Evolutionary conservation across 1,140 invertebrate genomes (phyloP).

Genomic region (Augochlora pura): DNA sequence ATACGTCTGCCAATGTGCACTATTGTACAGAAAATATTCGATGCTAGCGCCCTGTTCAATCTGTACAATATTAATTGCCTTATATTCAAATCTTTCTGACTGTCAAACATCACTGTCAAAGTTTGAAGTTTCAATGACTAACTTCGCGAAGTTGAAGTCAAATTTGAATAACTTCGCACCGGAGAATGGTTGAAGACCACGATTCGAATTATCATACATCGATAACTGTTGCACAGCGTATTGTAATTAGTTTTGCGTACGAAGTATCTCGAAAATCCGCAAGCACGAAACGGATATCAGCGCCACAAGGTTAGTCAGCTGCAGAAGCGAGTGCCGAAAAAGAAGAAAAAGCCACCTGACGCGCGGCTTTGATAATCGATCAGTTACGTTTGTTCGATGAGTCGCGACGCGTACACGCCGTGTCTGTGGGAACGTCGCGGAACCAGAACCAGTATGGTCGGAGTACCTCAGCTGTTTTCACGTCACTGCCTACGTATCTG

Average conservation of each 20-base stretch:
- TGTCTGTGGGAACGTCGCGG: conserved; percentile 58
- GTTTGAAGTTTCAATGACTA: no score
- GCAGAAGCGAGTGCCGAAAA: conserved; percentile 29
- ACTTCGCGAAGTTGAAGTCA: neutral
- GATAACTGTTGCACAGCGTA: conserved; percentile 6
- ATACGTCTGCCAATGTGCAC: neutral
- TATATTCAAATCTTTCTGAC: neutral
- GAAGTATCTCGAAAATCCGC: neutral
- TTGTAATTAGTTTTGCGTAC: neutral
- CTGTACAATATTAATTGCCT: no score
- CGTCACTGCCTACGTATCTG: conserved; percentile 68
- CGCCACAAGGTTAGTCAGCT: conserved; percentile 12
- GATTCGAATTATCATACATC: conserved; percentile 18
- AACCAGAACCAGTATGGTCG: conserved; percentile 73
- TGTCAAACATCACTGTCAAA: neutral
- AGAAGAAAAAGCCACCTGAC: conserved; percentile 32
- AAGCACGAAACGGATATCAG: neutral
- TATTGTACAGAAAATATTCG: neutral
- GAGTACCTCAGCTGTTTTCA: conserved; percentile 74
- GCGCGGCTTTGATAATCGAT: conserved; percentile 55
- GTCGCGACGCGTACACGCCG: conserved; percentile 45
- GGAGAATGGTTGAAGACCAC: no score
- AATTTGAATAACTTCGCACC: neutral
- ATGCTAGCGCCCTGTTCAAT: neutral
- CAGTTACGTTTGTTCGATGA: conserved; percentile 13